A percentile compares a stretch with the other conserved stretches of the same genome.
Evolutionary conservation across 2,888 invertebrate genomes (phyloP).

Genomic region (Bombylius discolor): DNA sequence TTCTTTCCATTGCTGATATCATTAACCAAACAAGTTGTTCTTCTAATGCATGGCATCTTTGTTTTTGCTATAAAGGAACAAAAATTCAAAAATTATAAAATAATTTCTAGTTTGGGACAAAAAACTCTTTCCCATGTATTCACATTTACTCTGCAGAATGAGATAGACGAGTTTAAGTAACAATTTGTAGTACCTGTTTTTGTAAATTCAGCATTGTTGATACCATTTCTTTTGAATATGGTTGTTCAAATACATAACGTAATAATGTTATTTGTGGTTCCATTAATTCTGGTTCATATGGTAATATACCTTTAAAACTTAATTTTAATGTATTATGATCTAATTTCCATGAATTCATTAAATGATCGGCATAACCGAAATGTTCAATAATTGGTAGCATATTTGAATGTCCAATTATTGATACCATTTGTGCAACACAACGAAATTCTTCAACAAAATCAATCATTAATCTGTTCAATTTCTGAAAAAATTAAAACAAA

Average conservation of each 20-base stretch:
- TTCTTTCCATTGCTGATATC: slow-evolving; percentile 82
- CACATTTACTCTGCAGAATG: too few relatives aligned
- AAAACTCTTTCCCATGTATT: too few relatives aligned
- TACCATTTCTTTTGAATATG: slow-evolving; percentile 92
- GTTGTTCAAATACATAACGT: slow-evolving; percentile 84
- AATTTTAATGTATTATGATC: slow-evolving; percentile 67
- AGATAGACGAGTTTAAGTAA: too few relatives aligned
- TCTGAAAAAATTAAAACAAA: slow-evolving; percentile 40
- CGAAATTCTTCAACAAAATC: slow-evolving; percentile 88
- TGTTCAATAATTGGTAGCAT: slow-evolving; percentile 92
- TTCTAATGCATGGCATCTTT: slow-evolving; percentile 77
- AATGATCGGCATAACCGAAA: slow-evolving; percentile 77
- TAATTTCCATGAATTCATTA: slow-evolving; percentile 85
- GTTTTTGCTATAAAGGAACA: slow-evolving; percentile 47
- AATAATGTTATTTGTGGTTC: slow-evolving; percentile 81
- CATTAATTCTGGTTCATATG: slow-evolving; percentile 75
- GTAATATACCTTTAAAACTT: slow-evolving; percentile 56
- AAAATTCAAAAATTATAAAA: slow-evolving; percentile 6
- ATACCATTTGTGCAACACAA: slow-evolving; percentile 90
- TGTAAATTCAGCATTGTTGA: slow-evolving; percentile 88
- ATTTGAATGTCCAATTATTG: slow-evolving; percentile 77
- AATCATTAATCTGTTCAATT: slow-evolving; percentile 71
- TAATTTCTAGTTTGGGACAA: background rate
- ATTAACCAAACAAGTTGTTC: slow-evolving; percentile 86
- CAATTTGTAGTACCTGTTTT: slow-evolving; percentile 51